Percentiles rank a stretch among this genome's conserved stretches.
Conservation (phyloP, 2,888 invertebrate species). For the Acleris laterana region DNA sequence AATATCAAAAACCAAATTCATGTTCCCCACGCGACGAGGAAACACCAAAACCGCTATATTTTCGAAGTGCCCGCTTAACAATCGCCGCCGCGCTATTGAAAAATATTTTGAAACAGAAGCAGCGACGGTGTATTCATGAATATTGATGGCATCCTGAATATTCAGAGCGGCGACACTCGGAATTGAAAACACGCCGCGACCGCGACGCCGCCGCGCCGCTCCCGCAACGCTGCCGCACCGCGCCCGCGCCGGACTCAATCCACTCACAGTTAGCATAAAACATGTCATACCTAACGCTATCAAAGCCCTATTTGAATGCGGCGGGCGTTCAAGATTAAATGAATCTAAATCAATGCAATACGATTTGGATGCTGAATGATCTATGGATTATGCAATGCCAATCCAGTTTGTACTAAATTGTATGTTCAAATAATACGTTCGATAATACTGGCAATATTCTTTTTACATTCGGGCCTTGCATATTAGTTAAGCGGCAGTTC, state of each 20-base stretch:
- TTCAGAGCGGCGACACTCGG: conserved; percentile 65
- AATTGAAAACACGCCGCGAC: conserved; percentile 69
- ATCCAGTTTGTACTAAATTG: not conserved
- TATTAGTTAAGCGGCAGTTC: too few relatives aligned
- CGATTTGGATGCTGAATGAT: not conserved
- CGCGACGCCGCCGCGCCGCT: conserved; percentile 39
- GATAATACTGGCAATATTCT: too few relatives aligned
- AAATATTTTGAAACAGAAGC: conserved; percentile 38
- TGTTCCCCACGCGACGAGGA: too few relatives aligned
- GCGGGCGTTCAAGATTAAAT: conserved; percentile 5
- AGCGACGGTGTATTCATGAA: conserved; percentile 60
- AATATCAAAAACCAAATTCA: too few relatives aligned
- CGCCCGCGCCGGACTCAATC: conserved; percentile 17
- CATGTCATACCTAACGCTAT: conserved; percentile 17
- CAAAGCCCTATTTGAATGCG: conserved; percentile 13
- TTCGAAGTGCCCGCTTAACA: too few relatives aligned
- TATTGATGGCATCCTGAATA: conserved; percentile 74
- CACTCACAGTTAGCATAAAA: conserved; percentile 30
- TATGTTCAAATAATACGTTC: too few relatives aligned
- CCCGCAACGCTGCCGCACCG: conserved; percentile 2
- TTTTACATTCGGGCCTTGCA: too few relatives aligned
- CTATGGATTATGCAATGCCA: not conserved
- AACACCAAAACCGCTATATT: too few relatives aligned
- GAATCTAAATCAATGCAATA: not conserved
- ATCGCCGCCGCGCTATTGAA: conserved; percentile 27